Conservation (phyloP, 2,888 invertebrate species). For the Lysandra coridon region DNA sequence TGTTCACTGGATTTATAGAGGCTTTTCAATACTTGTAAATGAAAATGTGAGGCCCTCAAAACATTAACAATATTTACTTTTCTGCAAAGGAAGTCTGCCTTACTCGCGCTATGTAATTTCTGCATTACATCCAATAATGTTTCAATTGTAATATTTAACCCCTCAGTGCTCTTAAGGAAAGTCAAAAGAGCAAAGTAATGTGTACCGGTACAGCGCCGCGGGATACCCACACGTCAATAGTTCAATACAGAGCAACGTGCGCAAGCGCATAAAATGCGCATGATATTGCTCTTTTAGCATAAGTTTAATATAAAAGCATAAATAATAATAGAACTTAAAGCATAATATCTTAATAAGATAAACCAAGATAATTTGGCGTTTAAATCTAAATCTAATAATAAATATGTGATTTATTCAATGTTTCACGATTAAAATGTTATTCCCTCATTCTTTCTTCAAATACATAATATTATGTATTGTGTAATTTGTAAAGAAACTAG, state of each 20-base stretch:
- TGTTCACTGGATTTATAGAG: too few relatives aligned
- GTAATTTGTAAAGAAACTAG: too few relatives aligned
- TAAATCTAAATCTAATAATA: not conserved
- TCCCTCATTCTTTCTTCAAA: too few relatives aligned
- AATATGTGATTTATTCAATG: not conserved
- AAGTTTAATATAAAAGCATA: not conserved
- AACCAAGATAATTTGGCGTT: not conserved
- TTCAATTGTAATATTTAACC: conserved; percentile 14
- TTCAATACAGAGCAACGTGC: conserved; percentile 1
- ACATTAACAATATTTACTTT: not conserved
- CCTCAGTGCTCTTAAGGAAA: not conserved
- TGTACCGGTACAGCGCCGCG: not conserved
- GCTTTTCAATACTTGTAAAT: too few relatives aligned
- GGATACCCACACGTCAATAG: conserved; percentile 12
- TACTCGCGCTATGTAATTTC: not conserved
- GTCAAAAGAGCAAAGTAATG: conserved; percentile 6
- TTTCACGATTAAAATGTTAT: too few relatives aligned
- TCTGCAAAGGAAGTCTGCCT: not conserved
- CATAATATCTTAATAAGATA: not conserved
- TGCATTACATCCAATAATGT: not conserved
- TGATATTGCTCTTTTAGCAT: not conserved
- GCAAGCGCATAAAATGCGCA: not conserved
- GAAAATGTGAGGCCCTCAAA: too few relatives aligned
- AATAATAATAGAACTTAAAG: not conserved
- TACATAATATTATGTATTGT: too few relatives aligned